Evolutionary conservation across 2,797 vertebrate genomes (phyloP).

Genomic region (Rhinophrynus dorsalis): DNA sequence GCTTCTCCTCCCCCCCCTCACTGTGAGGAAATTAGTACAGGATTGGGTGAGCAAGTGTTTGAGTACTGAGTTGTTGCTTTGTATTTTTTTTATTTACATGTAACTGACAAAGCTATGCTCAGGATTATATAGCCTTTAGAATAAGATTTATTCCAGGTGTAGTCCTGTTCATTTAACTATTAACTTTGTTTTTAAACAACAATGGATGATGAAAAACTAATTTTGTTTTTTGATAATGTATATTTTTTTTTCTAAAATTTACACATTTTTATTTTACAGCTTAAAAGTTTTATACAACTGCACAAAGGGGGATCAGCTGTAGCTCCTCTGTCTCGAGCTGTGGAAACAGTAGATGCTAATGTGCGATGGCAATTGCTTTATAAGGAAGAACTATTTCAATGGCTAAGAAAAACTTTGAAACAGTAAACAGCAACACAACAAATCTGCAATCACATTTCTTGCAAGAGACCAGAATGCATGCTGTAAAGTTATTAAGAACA

Average conservation of each 20-base stretch:
- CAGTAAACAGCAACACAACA: constrained; percentile 57
- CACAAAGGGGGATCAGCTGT: constrained; percentile 75
- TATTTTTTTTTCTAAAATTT: not conserved
- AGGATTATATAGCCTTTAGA: too few species aligned
- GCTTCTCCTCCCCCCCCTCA: too few species aligned
- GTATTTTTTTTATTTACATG: too few species aligned
- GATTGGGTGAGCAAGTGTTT: too few species aligned
- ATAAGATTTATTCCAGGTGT: too few species aligned
- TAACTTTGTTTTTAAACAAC: not conserved
- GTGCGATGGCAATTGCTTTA: constrained; percentile 90
- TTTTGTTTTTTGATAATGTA: not conserved
- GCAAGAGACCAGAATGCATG: constrained; percentile 55
- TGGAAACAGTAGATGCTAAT: constrained; percentile 93
- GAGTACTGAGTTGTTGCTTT: too few species aligned
- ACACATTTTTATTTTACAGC: constrained; percentile 68
- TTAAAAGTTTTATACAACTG: constrained; percentile 88
- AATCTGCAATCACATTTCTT: constrained; percentile 31
- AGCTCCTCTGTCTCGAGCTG: constrained; percentile 81
- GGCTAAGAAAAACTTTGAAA: constrained; percentile 80
- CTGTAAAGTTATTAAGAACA: constrained; percentile 40
- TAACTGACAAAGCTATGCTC: too few species aligned
- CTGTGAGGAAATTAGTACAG: too few species aligned
- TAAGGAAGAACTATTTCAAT: constrained; percentile 89
- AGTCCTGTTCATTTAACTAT: not conserved
- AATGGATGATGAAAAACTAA: not conserved